These are phyloP conservation scores for Leptinotarsa rubiginosa DNA, from an alignment of 2,888 invertebrate species.

Conservation along the genomic window DNA sequence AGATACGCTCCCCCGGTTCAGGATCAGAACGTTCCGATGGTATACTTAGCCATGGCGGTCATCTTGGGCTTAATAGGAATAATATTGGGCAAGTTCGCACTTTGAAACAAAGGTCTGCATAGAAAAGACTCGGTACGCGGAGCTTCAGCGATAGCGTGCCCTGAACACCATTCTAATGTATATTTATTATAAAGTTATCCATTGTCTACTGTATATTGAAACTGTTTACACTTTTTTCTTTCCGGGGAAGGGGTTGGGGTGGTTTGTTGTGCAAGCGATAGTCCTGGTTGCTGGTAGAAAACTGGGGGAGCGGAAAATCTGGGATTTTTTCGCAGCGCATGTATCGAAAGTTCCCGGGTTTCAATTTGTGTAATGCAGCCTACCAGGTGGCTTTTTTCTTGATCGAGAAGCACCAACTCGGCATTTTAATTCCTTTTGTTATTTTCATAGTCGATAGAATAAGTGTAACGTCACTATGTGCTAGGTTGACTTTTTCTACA, in stretches of 20 bases:
- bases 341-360: background rate
- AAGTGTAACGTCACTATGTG: constrained; percentile 39
- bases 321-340: background rate
- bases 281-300: background rate
- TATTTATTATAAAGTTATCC: constrained; percentile 40
- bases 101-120: constrained; percentile 71
- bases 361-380: background rate
- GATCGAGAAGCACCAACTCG: constrained; percentile 4
- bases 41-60: constrained; percentile 76
- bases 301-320: background rate
- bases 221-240: constrained; percentile 15
- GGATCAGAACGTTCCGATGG: constrained; percentile 71
- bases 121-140: constrained; percentile 18
- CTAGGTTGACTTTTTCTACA: constrained; percentile 48
- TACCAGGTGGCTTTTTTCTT: background rate
- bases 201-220: constrained; percentile 39
- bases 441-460: constrained; percentile 39
- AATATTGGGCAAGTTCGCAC: constrained; percentile 83
- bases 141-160: background rate
- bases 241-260: constrained; percentile 17
- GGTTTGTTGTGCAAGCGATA: background rate
- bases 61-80: constrained; percentile 79
- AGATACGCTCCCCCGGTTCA: constrained; percentile 73
- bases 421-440: constrained; percentile 35
- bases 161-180: constrained; percentile 34